Conservation (phyloP, 2,113 vertebrate genomes). For the Tonatia bakeri region DNA sequence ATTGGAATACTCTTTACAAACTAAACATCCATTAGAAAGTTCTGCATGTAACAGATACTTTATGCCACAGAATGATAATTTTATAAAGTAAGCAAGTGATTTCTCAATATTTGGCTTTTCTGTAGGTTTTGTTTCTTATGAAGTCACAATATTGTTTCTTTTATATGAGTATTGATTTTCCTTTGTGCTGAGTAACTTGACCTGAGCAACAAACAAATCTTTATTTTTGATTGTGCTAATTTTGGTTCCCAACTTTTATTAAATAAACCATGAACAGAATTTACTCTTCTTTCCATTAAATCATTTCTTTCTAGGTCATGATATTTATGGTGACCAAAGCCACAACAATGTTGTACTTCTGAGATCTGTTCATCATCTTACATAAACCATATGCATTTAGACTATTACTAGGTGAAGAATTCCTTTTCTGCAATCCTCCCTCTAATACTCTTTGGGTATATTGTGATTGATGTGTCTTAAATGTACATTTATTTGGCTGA, state of each 20-base stretch:
- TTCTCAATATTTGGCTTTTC: not conserved
- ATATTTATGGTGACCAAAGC: not conserved
- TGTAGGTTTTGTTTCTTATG: not conserved
- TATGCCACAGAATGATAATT: not conserved
- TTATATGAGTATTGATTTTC: not conserved
- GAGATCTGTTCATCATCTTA: not conserved
- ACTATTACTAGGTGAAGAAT: not conserved
- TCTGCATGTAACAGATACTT: not conserved
- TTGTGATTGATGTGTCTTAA: not conserved
- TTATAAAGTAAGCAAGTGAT: not conserved
- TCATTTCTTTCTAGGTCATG: not conserved
- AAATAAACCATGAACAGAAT: not conserved
- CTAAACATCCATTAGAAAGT: not conserved
- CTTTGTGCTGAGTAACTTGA: not conserved
- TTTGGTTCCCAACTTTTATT: not conserved
- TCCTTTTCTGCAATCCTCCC: not conserved
- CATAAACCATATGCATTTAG: not conserved
- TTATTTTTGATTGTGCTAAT: not conserved
- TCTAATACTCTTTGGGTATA: not conserved
- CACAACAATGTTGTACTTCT: not conserved
- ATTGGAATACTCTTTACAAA: not conserved
- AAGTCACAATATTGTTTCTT: not conserved
- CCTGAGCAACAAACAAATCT: not conserved
- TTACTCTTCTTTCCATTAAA: conserved; percentile 18
- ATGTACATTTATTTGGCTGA: not conserved